Conservation (phyloP, 2,113 vertebrate genomes). For the Sardina pilchardus region DNA sequence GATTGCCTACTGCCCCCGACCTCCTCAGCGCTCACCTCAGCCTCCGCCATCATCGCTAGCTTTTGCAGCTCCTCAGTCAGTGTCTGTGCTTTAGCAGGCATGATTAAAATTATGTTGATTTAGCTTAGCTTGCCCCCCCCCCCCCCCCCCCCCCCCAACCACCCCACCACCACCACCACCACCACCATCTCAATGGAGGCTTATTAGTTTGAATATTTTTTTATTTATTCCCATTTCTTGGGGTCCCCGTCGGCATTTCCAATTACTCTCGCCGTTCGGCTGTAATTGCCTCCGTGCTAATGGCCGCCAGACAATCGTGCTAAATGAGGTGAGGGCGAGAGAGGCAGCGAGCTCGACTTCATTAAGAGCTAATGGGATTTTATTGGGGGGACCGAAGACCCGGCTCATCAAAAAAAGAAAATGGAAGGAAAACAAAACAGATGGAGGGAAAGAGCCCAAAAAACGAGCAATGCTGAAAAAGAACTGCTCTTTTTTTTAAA, state of each 20-base stretch:
- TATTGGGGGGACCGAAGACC: conserved; percentile 83
- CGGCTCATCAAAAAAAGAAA: conserved; percentile 79
- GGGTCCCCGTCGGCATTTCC: conserved; percentile 99
- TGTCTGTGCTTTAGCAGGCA: conserved; percentile 76
- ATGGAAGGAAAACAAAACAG: conserved; percentile 80
- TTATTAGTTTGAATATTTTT: conserved; percentile 99
- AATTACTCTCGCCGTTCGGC: conserved; percentile 99
- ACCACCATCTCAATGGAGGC: conserved; percentile 79
- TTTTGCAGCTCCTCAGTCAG: conserved; percentile 51
- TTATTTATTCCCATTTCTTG: conserved; percentile 98
- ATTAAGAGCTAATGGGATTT: conserved; percentile 99
- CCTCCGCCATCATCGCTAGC: conserved; percentile 51
- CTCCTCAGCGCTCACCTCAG: conserved; percentile 38
- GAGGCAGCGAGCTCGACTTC: conserved; percentile 98
- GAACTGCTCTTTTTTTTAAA: conserved; percentile 46
- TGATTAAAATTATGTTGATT: conserved; percentile 99
- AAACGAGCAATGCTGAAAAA: conserved; percentile 44
- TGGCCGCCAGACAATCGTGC: conserved; percentile 99
- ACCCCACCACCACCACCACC: conserved; percentile 53
- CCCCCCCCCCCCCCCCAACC: conserved; percentile 58
- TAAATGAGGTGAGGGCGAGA: conserved; percentile 99
- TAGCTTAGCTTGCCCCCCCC: conserved; percentile 84
- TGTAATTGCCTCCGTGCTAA: conserved; percentile 99
- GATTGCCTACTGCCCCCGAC: conserved; percentile 40
- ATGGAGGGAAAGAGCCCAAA: conserved; percentile 70